A percentile compares a stretch with the other conserved stretches of the same genome.
These are phyloP conservation scores for Cherax destructor DNA, from an alignment of 1,140 invertebrate species.

Conservation along the genomic window DNA sequence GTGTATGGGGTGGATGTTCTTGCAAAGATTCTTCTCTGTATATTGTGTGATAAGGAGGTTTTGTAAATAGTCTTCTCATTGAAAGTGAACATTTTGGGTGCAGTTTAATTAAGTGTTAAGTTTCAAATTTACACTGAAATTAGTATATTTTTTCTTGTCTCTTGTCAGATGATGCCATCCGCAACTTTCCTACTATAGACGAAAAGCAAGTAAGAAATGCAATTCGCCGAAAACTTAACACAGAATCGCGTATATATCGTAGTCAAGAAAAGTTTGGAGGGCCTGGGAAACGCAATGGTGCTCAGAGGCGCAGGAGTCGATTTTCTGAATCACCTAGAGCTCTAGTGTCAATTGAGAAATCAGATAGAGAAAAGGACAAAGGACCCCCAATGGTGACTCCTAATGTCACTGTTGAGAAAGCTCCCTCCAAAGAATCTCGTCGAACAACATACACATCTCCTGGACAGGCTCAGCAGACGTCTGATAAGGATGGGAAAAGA, in stretches of 20 bases:
- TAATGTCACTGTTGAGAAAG: conserved; percentile 69
- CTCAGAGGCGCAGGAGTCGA: conserved; percentile 46
- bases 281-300: conserved; percentile 30
- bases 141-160: too few relatives aligned
- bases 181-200: conserved; percentile 67
- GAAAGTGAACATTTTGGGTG: too few relatives aligned
- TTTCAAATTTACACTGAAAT: too few relatives aligned
- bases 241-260: conserved; percentile 67
- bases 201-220: conserved; percentile 70
- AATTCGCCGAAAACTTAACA: conserved; percentile 69
- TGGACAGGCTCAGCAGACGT: conserved; percentile 23
- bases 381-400: conserved; percentile 64
- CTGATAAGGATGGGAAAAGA: conserved; percentile 61
- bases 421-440: conserved; percentile 52
- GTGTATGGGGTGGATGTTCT: too few relatives aligned
- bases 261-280: conserved; percentile 61
- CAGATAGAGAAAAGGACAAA: conserved; percentile 58
- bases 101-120: too few relatives aligned
- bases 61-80: too few relatives aligned
- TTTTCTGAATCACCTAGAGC: conserved; percentile 63
- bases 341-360: conserved; percentile 67
- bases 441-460: conserved; percentile 53
- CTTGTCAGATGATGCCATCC: conserved; percentile 70
- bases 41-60: too few relatives aligned
- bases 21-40: too few relatives aligned